A percentile compares a stretch with the other conserved stretches of the same genome.
phyloP scores from a whole-genome alignment of 2,113 vertebrate genomes.

The Egretta garzetta region DNA sequence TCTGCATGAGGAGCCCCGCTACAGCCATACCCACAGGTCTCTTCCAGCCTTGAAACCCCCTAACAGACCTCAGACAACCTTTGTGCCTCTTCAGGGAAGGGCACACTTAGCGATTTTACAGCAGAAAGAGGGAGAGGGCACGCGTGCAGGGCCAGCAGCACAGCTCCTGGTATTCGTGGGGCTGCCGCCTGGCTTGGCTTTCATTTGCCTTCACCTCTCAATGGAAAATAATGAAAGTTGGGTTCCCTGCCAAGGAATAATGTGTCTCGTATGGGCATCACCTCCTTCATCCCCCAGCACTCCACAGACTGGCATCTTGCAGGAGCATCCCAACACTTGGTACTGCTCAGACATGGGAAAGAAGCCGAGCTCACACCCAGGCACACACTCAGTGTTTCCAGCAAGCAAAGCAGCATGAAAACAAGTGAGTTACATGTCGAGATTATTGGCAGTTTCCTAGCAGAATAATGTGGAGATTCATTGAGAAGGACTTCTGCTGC shows the following conservation, averaged over 20 bases:
- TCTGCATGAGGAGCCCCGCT: neutral
- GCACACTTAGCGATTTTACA: neutral
- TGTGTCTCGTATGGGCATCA: neutral
- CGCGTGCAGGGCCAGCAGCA: rapidly evolving
- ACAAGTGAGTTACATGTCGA: neutral
- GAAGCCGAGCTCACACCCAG: neutral
- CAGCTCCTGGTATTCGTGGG: rapidly evolving
- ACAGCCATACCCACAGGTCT: neutral
- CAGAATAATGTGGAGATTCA: rapidly evolving
- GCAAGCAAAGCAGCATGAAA: neutral
- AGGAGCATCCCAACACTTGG: neutral
- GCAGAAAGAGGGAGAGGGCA: neutral
- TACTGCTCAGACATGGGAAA: neutral
- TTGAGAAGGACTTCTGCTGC: neutral
- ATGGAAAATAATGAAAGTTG: neutral
- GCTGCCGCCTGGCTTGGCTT: neutral
- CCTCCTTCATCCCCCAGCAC: rapidly evolving
- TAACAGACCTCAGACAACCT: neutral
- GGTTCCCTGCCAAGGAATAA: neutral
- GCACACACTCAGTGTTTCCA: neutral
- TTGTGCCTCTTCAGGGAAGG: neutral
- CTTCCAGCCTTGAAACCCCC: neutral
- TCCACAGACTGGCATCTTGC: neutral
- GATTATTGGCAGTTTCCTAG: neutral
- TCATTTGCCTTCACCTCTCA: neutral